A percentile compares a stretch with the other conserved stretches of the same genome.
Conservation (phyloP, 35 echinoderm and acorn worm genomes). For the Lytechinus pictus region DNA sequence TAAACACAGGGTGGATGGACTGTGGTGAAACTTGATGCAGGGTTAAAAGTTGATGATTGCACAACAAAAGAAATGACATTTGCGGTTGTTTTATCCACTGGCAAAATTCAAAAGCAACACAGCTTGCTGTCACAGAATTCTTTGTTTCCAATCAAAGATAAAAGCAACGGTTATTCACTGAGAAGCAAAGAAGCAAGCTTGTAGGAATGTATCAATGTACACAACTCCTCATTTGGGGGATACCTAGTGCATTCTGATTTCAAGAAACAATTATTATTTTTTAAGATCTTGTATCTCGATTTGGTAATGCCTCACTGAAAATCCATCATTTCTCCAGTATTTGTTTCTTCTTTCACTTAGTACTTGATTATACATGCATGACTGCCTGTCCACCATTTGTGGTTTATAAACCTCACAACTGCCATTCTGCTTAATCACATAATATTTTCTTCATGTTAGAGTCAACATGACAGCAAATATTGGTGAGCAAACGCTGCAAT, state of each 20-base stretch:
- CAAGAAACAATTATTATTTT: neutral
- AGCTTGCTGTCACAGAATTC: neutral
- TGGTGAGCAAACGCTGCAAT: neutral
- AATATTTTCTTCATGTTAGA: neutral
- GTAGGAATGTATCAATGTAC: neutral
- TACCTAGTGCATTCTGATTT: neutral
- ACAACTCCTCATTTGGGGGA: neutral
- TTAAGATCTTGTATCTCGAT: neutral
- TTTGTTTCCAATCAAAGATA: neutral
- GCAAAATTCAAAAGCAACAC: neutral
- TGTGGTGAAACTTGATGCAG: constrained; percentile 34
- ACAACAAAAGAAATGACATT: neutral
- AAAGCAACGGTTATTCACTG: neutral
- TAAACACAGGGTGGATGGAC: neutral
- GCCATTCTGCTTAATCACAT: constrained; percentile 8
- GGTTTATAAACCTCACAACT: neutral
- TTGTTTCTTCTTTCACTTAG: neutral
- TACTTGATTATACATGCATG: constrained; percentile 5
- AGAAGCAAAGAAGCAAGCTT: neutral
- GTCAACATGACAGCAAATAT: constrained; percentile 11
- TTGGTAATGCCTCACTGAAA: neutral
- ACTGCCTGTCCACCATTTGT: neutral
- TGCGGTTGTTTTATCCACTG: constrained; percentile 21
- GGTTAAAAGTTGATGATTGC: constrained; percentile 45
- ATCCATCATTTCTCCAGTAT: neutral